Evolutionary conservation across 2,797 vertebrate species (phyloP).

Genomic region (Sebastes itinus): DNA sequence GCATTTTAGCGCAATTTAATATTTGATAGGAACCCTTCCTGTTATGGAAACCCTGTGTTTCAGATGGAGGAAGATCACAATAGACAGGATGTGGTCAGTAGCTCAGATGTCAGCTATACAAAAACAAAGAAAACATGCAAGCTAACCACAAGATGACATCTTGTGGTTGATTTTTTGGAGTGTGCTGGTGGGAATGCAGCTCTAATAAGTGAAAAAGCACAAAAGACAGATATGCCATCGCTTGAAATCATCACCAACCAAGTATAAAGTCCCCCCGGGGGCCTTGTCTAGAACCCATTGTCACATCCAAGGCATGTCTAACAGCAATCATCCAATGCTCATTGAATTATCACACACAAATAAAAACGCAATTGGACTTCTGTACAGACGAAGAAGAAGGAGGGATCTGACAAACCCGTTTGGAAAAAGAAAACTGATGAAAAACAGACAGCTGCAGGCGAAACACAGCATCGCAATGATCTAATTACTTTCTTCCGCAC

Average conservation of each 20-base stretch:
- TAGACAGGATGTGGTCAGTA: slow-evolving; percentile 9
- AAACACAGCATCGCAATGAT: slow-evolving; percentile 73
- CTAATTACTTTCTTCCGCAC: slow-evolving; percentile 81
- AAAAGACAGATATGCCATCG: not conserved
- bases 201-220: not conserved
- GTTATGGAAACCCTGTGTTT: slow-evolving; percentile 59
- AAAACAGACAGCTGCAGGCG: slow-evolving; percentile 68
- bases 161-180: not conserved
- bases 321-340: slow-evolving; percentile 6
- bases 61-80: slow-evolving; percentile 4
- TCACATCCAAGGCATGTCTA: slow-evolving; percentile 12
- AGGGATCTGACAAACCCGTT: slow-evolving; percentile 46
- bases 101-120: not conserved
- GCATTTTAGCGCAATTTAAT: slow-evolving; percentile 67
- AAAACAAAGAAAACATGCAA: slow-evolving; percentile 20
- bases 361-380: slow-evolving; percentile 47
- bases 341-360: slow-evolving; percentile 34
- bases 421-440: slow-evolving; percentile 49
- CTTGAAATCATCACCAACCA: not conserved
- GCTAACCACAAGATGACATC: not conserved
- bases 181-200: not conserved
- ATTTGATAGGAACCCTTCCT: slow-evolving; percentile 61
- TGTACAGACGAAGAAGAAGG: slow-evolving; percentile 10
- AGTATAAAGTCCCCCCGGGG: not conserved
- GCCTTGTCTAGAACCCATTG: not conserved